Percentiles rank a stretch among this genome's conserved stretches.
Evolutionary conservation across 23 tunicate genomes (phyloP).

Genomic region (Diplosoma virens): DNA sequence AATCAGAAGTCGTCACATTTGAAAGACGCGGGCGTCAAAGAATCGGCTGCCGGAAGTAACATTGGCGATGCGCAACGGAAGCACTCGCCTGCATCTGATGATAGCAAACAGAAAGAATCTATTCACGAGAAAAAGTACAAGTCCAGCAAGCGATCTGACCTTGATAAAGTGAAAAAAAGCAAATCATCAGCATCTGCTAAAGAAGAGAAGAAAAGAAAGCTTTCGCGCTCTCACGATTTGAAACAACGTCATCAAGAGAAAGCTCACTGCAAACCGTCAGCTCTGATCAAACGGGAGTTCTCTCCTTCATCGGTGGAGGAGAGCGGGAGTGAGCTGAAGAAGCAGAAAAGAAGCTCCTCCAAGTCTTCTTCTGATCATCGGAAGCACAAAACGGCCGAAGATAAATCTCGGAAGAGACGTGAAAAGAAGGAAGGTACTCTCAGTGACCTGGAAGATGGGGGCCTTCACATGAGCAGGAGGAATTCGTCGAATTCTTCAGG

Average conservation of each 20-base stretch:
- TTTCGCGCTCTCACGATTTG: background rate
- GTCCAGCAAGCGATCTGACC: background rate
- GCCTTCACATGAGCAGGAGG: too few relatives aligned
- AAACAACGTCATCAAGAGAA: background rate
- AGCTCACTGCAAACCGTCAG: constrained; percentile 12
- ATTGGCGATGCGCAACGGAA: constrained; percentile 14
- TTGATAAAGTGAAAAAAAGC: background rate
- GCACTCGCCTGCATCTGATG: background rate
- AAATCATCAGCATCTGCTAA: background rate
- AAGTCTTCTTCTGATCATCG: background rate
- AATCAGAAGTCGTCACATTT: background rate
- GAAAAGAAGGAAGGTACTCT: too few relatives aligned
- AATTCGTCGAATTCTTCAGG: too few relatives aligned
- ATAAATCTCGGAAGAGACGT: background rate
- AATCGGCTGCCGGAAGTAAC: background rate
- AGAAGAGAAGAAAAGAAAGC: background rate
- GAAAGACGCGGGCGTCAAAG: background rate
- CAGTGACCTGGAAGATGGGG: too few relatives aligned
- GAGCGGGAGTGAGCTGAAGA: background rate
- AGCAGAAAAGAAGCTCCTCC: background rate
- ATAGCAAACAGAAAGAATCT: background rate
- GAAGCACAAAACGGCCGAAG: background rate
- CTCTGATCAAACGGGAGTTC: constrained; percentile 60
- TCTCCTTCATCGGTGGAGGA: constrained; percentile 41
- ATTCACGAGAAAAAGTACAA: background rate